These are phyloP conservation scores for Trachemys scripta DNA, from an alignment of 2,113 vertebrate species.

Conservation along the genomic window DNA sequence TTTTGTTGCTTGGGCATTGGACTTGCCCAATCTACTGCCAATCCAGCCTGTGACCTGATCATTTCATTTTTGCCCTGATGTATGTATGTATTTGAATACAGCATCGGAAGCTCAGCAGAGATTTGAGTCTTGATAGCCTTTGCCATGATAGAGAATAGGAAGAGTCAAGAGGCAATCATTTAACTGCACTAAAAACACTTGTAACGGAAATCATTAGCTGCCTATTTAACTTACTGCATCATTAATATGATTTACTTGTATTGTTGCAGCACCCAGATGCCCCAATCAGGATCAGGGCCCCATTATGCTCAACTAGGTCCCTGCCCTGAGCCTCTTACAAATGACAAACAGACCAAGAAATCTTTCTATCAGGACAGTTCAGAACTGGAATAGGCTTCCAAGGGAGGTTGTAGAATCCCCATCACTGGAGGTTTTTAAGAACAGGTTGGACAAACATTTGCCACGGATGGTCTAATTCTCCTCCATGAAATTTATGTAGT, in stretches of 20 bases:
- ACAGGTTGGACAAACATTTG: not conserved
- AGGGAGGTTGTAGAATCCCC: not conserved
- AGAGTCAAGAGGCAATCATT: not conserved
- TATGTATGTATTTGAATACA: accelerated
- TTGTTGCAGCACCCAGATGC: not conserved
- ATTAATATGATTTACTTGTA: not conserved
- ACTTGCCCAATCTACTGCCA: not conserved
- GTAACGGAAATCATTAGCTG: not conserved
- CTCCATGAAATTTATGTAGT: not conserved
- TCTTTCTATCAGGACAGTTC: not conserved
- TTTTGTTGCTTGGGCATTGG: accelerated
- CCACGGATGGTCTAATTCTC: too few species aligned
- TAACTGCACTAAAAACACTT: not conserved
- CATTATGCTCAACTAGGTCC: not conserved
- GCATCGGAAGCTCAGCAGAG: not conserved
- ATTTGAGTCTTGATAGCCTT: not conserved
- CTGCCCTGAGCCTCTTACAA: not conserved
- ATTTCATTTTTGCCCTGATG: accelerated
- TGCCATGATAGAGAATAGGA: not conserved
- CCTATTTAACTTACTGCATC: accelerated
- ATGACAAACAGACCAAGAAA: not conserved
- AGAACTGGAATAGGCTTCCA: not conserved
- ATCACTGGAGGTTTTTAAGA: not conserved
- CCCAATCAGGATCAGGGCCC: not conserved
- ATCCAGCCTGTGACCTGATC: not conserved